These are phyloP conservation scores for Agrilus biguttatus DNA, from an alignment of 2,888 invertebrate species.

Conservation along the genomic window DNA sequence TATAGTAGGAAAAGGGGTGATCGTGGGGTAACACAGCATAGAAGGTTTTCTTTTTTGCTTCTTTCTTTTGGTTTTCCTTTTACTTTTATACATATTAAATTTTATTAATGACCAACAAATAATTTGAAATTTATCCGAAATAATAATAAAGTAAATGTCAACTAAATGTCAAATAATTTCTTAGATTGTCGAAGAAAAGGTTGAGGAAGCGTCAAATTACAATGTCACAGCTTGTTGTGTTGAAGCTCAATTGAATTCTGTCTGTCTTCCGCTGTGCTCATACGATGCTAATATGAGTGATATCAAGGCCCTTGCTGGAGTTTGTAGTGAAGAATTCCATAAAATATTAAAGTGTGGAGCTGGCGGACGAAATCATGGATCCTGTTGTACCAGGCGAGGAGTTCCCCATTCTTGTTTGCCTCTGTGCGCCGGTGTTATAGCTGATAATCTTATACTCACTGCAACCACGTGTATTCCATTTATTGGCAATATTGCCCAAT, in stretches of 20 bases:
- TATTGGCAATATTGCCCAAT: conserved; percentile 72
- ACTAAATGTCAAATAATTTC: conserved; percentile 8
- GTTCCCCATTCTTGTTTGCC: conserved; percentile 55
- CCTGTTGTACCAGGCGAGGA: conserved; percentile 59
- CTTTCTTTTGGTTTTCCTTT: not conserved
- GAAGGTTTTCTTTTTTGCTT: too few relatives aligned
- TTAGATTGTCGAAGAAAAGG: conserved; percentile 43
- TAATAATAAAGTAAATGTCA: not conserved
- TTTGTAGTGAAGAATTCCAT: conserved; percentile 65
- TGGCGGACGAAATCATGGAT: conserved; percentile 58
- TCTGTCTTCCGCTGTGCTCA: conserved; percentile 65
- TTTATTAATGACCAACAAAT: too few relatives aligned
- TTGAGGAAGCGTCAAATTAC: conserved; percentile 46
- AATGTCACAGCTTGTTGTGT: conserved; percentile 71
- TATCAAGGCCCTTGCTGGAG: conserved; percentile 53
- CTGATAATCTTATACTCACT: conserved; percentile 42
- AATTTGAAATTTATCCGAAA: too few relatives aligned
- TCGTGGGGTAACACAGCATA: too few relatives aligned
- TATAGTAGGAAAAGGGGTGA: not conserved
- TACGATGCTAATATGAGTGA: conserved; percentile 74
- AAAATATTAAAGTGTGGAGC: conserved; percentile 50
- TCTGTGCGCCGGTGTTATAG: conserved; percentile 55
- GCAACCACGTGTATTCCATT: conserved; percentile 63
- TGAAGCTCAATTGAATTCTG: conserved; percentile 48
- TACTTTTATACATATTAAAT: too few relatives aligned